Percentiles rank a stretch among this genome's conserved stretches.
Evolutionary conservation across 2,888 invertebrate species (phyloP).

Genomic region (Macrophya annulata): DNA sequence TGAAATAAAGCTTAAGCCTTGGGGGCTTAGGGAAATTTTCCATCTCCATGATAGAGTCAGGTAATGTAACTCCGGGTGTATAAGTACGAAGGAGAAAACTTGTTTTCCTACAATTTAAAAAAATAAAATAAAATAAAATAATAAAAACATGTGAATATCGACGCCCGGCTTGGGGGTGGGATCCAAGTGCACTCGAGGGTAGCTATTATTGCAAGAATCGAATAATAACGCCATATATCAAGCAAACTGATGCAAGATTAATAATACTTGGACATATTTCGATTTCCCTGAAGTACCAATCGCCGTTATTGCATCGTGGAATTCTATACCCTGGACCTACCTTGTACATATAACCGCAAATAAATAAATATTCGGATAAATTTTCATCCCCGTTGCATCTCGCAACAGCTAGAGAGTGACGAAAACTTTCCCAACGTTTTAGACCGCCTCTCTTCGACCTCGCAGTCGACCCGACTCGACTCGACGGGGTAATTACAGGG

Average conservation of each 20-base stretch:
- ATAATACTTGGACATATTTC: constrained; percentile 70
- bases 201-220: neutral
- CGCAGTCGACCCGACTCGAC: neutral
- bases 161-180: neutral
- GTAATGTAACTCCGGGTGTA: neutral
- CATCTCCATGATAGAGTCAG: neutral
- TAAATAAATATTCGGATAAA: neutral
- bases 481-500: constrained; percentile 66
- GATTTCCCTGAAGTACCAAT: constrained; percentile 70
- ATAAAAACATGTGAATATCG: neutral
- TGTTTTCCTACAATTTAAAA: neutral
- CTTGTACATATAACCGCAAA: too few species aligned
- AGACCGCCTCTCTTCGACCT: neutral
- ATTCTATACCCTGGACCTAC: neutral
- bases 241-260: constrained; percentile 66
- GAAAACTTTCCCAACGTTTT: neutral
- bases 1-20: constrained; percentile 22
- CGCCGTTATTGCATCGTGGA: constrained; percentile 32
- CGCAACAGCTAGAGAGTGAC: neutral
- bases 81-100: neutral
- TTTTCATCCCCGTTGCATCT: neutral
- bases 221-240: constrained; percentile 68
- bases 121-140: neutral
- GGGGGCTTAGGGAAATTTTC: constrained; percentile 27
- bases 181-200: neutral